Conservation (phyloP, 2,888 invertebrate genomes). For the Tetropium fuscum region DNA sequence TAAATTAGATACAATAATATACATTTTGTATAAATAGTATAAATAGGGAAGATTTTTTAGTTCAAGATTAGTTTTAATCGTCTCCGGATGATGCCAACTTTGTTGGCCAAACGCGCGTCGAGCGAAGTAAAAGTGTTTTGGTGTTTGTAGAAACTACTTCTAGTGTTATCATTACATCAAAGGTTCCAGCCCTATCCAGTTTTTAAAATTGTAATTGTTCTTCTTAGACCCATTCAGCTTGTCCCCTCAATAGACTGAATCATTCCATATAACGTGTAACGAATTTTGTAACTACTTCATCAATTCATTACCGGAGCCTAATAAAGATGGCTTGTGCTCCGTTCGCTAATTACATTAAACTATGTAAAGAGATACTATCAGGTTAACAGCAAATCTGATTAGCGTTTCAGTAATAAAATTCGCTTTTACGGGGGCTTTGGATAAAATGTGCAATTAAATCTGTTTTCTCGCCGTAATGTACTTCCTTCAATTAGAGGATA, state of each 20-base stretch:
- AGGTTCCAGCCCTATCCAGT: no score
- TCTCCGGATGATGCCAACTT: no score
- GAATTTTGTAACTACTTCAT: slow-evolving; percentile 52
- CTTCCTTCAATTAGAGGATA: not conserved
- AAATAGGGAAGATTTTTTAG: no score
- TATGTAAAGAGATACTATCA: slow-evolving; percentile 42
- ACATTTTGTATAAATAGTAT: no score
- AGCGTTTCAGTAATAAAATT: slow-evolving; percentile 26
- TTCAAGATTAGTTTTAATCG: no score
- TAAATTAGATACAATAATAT: no score
- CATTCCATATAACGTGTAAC: slow-evolving; percentile 44
- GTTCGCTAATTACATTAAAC: slow-evolving; percentile 41
- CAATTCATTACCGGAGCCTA: slow-evolving; percentile 45
- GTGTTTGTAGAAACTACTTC: no score
- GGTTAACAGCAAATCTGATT: slow-evolving; percentile 40
- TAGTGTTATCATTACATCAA: no score
- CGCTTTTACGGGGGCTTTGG: slow-evolving; percentile 3
- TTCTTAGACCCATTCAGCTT: no score
- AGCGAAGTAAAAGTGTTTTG: no score
- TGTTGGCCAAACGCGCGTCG: no score
- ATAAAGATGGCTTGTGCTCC: slow-evolving; percentile 38
- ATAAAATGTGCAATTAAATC: slow-evolving; percentile 21
- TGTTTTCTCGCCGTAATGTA: not conserved
- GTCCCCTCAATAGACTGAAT: slow-evolving; percentile 33
- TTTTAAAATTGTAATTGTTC: no score